Evolutionary conservation across 2,888 invertebrate genomes (phyloP).

Genomic region (Dryobotodes eremita): DNA sequence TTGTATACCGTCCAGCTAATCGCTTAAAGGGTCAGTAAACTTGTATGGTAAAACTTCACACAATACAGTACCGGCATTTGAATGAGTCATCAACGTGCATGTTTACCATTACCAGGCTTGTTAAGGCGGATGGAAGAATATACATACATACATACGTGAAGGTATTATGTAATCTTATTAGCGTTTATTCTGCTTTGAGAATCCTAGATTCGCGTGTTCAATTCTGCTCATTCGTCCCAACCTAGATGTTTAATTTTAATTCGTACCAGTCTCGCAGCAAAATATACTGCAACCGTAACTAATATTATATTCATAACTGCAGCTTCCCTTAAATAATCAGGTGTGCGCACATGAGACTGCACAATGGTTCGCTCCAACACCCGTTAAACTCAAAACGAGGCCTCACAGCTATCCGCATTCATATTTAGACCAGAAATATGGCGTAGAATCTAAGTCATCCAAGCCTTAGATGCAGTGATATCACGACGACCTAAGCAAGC

Average conservation of each 20-base stretch:
- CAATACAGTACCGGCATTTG: conserved; percentile 43
- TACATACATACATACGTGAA: conserved; percentile 4
- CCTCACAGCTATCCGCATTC: conserved; percentile 48
- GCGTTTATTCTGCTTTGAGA: conserved; percentile 22
- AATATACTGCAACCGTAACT: conserved; percentile 1
- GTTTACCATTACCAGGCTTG: conserved; percentile 31
- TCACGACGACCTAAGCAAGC: conserved; percentile 55
- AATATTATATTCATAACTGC: conserved; percentile 32
- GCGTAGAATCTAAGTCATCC: neutral
- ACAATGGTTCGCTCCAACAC: conserved; percentile 35
- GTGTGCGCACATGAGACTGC: conserved; percentile 33
- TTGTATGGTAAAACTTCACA: conserved; percentile 48
- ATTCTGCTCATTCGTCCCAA: conserved; percentile 3
- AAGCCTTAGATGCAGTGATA: conserved; percentile 46
- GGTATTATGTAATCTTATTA: conserved; percentile 40
- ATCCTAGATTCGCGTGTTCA: conserved; percentile 18
- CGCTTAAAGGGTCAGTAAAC: conserved; percentile 59
- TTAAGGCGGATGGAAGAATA: conserved; percentile 37
- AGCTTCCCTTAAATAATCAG: conserved; percentile 46
- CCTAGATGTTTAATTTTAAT: conserved; percentile 7
- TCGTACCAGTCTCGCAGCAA: neutral
- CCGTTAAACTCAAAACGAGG: conserved; percentile 49
- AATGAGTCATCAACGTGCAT: conserved; percentile 48
- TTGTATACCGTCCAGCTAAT: conserved; percentile 39
- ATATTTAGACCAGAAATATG: conserved; percentile 66